These are phyloP conservation scores for Athene noctua DNA, from an alignment of 2,113 vertebrate species.

Conservation along the genomic window DNA sequence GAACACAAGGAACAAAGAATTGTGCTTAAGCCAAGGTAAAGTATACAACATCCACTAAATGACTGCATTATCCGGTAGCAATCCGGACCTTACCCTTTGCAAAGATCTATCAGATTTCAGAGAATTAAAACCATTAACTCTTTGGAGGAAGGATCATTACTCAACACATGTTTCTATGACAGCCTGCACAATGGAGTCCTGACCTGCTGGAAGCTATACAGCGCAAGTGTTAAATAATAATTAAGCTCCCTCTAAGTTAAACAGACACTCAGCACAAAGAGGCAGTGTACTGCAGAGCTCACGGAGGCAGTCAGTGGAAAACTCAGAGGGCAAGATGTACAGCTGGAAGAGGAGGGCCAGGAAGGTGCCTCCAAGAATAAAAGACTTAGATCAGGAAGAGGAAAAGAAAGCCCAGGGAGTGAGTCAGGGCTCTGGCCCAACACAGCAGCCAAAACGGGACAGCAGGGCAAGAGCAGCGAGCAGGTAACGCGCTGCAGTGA, in stretches of 20 bases:
- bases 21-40: conserved; percentile 22
- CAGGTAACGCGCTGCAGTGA: neutral
- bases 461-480: neutral
- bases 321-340: neutral
- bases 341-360: neutral
- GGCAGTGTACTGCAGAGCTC: conserved; percentile 23
- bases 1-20: neutral
- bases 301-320: neutral
- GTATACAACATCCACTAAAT: neutral
- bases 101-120: conserved; percentile 30
- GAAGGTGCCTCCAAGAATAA: neutral
- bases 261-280: conserved; percentile 46
- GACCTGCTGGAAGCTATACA: neutral
- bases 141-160: neutral
- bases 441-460: neutral
- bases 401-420: neutral
- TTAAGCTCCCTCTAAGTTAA: conserved; percentile 44
- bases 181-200: neutral
- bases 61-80: neutral
- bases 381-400: neutral
- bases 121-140: conserved; percentile 44
- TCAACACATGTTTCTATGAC: neutral
- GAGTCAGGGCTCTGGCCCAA: neutral
- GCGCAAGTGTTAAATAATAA: conserved; percentile 48
- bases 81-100: conserved; percentile 31